Evolutionary conservation across 2,888 invertebrate genomes (phyloP).

Genomic region (Acanthacorydalis orientalis): DNA sequence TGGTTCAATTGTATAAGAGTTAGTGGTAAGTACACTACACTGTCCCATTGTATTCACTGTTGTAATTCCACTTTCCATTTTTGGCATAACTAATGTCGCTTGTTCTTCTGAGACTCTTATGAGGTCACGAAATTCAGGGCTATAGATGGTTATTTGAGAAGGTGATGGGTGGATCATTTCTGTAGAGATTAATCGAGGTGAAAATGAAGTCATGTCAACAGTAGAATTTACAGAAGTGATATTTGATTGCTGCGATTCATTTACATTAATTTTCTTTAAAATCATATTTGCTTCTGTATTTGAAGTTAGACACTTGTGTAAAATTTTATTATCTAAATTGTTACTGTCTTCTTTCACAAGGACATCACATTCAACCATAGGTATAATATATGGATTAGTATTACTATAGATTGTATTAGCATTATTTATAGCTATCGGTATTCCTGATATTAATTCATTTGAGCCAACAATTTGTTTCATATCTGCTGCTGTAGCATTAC

Average conservation of each 20-base stretch:
- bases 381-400: conserved; percentile 4
- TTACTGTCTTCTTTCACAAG: conserved; percentile 4
- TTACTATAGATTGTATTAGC: conserved; percentile 6
- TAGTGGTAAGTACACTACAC: conserved; percentile 5
- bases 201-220: conserved; percentile 5
- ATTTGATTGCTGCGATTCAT: background rate
- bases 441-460: conserved; percentile 4
- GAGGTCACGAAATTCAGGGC: conserved; percentile 5
- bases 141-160: conserved; percentile 6
- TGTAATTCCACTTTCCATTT: conserved; percentile 1
- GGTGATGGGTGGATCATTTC: conserved; percentile 5
- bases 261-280: conserved; percentile 2
- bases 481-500: background rate
- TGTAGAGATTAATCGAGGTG: conserved; percentile 4
- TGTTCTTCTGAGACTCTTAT: conserved; percentile 5
- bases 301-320: background rate
- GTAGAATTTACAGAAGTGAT: background rate
- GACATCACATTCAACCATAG: conserved; percentile 6
- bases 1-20: conserved; percentile 3
- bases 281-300: conserved; percentile 2
- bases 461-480: conserved; percentile 5
- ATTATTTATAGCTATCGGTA: conserved; percentile 7
- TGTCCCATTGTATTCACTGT: conserved; percentile 5
- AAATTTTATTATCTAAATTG: background rate
- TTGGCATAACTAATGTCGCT: conserved; percentile 2